A percentile compares a stretch with the other conserved stretches of the same genome.
These are phyloP conservation scores for Abrostola triplasia DNA, from an alignment of 2,888 invertebrate genomes.

Conservation along the genomic window DNA sequence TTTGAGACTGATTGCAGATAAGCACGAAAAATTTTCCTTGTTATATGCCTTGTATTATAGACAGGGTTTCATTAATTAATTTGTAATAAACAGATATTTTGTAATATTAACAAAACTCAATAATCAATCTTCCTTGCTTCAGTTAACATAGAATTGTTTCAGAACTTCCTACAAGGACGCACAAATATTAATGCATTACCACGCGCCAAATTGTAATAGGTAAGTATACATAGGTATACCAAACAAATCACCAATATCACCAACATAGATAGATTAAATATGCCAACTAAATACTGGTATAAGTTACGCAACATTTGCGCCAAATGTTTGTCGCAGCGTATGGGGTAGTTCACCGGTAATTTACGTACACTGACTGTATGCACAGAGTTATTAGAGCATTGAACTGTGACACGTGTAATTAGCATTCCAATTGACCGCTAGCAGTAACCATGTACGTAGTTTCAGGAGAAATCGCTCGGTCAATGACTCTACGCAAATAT, in stretches of 20 bases:
- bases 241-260: background rate
- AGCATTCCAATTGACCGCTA: conserved; percentile 68
- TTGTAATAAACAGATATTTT: background rate
- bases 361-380: conserved; percentile 62
- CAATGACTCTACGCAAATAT: conserved; percentile 38
- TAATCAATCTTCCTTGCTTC: conserved; percentile 22
- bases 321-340: conserved; percentile 28
- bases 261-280: background rate
- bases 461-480: conserved; percentile 67
- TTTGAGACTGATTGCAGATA: no score
- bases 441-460: conserved; percentile 51
- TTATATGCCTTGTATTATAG: no score
- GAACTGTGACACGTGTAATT: conserved; percentile 79
- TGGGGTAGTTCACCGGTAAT: conserved; percentile 20
- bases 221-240: background rate
- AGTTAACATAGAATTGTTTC: conserved; percentile 22
- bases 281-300: background rate
- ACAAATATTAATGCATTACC: background rate
- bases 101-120: conserved; percentile 7
- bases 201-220: background rate
- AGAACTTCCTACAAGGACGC: conserved; percentile 6
- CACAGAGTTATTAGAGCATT: conserved; percentile 76
- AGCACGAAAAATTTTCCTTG: no score
- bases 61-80: background rate
- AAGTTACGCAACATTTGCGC: conserved; percentile 26